Base-by-base conservation (phyloP, 2,113 vertebrate species). In the Pomatostomus ruficeps region DNA sequence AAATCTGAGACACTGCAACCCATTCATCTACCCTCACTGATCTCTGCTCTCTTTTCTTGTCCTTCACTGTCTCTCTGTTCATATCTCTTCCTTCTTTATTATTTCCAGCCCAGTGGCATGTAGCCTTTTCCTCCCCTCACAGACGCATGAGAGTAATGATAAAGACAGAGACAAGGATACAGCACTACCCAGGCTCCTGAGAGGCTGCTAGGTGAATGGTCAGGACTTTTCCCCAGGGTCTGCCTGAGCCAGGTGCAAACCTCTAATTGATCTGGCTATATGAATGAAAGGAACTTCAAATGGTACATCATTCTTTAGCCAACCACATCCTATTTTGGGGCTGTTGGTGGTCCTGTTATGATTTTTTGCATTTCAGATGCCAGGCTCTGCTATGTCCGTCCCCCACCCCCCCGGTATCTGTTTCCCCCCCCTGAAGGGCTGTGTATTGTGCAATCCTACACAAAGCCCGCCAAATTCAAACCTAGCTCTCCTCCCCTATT, bases 161-260 rank as follows among this genome's bases (percentile, higher is more conserved):
- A 59, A 57, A 79, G 75, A 15, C 22, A 83, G 29, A 61, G 42
- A 49, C 13, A 71, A 78, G n/a, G 14, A 35, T 40, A 11, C 31
- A n/a, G 35, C 3, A 3, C 29, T 85, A 12, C 46, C 51, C 38
- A 66, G n/a, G 31, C 8, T 85, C 28, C 31, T 23, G 24, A 12
- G 11, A 1, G 3, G 11, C 23, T 80, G 6, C 23, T 12, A 4
- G 17, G 7, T 49, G 57, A 58, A n/a, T 0, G 11, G 17, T n/a
- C 57, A 78, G 35, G 66, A 33, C 29, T 46, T 82, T 71, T 35
- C 48, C 71, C 11, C 20, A 66, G 31, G 38, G 45, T 31, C 10
- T 57, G 22, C 3, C 31, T 14, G 5, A 90, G 24, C 10, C 3
- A 2, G 19, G 3, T 65, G 78, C 42, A 62, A 40, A 26, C 49